Evolutionary conservation across 2,113 vertebrate genomes (phyloP).

Genomic region (Mungos mungo): DNA sequence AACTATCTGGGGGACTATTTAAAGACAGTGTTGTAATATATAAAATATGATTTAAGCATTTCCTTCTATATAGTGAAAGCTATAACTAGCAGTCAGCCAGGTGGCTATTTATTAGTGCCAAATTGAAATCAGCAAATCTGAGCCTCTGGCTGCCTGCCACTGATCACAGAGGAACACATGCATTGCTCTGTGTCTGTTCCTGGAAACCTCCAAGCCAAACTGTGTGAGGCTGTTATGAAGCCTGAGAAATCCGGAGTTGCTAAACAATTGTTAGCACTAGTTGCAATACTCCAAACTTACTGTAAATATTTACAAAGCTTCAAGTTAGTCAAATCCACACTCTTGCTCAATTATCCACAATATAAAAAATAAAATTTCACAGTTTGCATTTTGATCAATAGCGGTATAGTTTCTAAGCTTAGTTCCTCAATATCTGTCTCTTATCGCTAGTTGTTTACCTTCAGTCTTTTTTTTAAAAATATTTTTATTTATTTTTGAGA

Average conservation of each 20-base stretch:
- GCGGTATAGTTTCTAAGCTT: not conserved
- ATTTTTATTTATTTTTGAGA: no score
- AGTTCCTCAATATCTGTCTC: not conserved
- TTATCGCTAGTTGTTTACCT: not conserved
- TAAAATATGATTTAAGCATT: not conserved
- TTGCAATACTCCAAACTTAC: not conserved
- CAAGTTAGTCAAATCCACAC: not conserved
- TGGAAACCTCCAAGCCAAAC: conserved; percentile 56
- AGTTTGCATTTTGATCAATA: not conserved
- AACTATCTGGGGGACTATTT: not conserved
- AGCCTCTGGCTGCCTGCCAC: conserved; percentile 53
- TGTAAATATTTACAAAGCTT: conserved; percentile 18
- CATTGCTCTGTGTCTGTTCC: conserved; percentile 27
- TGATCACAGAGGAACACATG: conserved; percentile 48
- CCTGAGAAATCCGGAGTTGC: not conserved
- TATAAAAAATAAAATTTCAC: conserved; percentile 1
- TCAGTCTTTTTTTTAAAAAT: not conserved
- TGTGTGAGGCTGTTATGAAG: not conserved
- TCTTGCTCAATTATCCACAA: not conserved
- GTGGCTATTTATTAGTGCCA: conserved; percentile 61
- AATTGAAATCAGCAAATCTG: conserved; percentile 50
- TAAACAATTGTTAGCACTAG: conserved; percentile 38
- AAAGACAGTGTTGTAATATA: not conserved
- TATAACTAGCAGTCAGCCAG: conserved; percentile 37
- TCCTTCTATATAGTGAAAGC: conserved; percentile 16